A percentile compares a stretch with the other conserved stretches of the same genome.
Evolutionary conservation across 2,113 vertebrate genomes (phyloP).

Genomic region (Lasiurus cinereus): DNA sequence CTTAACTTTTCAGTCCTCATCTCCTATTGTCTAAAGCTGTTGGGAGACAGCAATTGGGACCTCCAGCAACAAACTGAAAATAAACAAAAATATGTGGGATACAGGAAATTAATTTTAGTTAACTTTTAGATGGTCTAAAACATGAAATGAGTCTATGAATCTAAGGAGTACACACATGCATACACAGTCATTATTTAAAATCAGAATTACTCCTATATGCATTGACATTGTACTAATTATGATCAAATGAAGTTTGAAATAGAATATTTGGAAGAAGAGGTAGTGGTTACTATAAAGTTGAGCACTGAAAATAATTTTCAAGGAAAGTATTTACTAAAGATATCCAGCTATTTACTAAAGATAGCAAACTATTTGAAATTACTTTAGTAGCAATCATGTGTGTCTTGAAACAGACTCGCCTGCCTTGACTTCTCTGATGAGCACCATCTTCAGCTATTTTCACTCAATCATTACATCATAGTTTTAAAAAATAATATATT

Average conservation of each 20-base stretch:
- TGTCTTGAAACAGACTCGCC: not conserved
- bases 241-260: not conserved
- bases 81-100: not conserved
- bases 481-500: not conserved
- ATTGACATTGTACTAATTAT: not conserved
- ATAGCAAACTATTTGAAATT: not conserved
- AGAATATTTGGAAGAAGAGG: not conserved
- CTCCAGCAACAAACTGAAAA: not conserved
- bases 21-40: not conserved
- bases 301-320: not conserved
- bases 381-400: not conserved
- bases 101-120: not conserved
- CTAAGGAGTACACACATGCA: not conserved
- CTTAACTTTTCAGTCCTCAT: accelerated
- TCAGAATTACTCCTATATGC: not conserved
- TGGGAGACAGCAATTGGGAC: not conserved
- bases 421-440: not conserved
- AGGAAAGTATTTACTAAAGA: not conserved
- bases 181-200: not conserved
- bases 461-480: not conserved
- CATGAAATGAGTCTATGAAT: not conserved
- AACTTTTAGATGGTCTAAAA: not conserved
- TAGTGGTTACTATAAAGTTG: not conserved
- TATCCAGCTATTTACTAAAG: not conserved
- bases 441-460: not conserved